Percentiles rank a stretch among this genome's conserved stretches.
phyloP scores from a whole-genome alignment of 35 echinoderm and acorn worm genomes.

The Nesometra sesokonis region DNA sequence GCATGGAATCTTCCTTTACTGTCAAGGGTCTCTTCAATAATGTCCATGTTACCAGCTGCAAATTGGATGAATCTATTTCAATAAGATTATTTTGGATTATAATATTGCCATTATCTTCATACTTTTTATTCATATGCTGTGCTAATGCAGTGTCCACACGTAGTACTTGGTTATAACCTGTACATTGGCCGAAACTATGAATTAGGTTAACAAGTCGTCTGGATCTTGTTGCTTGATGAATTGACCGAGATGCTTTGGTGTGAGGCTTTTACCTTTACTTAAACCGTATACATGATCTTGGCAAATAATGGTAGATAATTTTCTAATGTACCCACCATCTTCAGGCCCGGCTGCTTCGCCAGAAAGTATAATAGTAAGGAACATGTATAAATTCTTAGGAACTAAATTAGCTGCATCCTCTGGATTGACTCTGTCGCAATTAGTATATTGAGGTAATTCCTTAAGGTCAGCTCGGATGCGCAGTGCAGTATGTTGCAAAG shows the following conservation, averaged over 20 bases:
- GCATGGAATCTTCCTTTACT: constrained; percentile 27
- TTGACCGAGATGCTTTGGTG: background rate
- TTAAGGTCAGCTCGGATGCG: too few species aligned
- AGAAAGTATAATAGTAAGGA: background rate
- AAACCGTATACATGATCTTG: too few species aligned
- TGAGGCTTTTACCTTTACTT: too few species aligned
- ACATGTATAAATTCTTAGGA: too few species aligned
- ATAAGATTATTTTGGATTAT: too few species aligned
- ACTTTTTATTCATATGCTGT: background rate
- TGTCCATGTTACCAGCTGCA: constrained; percentile 33
- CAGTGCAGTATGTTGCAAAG: too few species aligned
- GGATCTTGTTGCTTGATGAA: background rate
- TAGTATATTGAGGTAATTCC: too few species aligned
- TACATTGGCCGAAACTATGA: background rate
- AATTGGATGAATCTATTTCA: too few species aligned
- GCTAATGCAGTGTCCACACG: background rate
- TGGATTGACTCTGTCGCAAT: too few species aligned
- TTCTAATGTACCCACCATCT: background rate
- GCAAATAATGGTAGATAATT: background rate
- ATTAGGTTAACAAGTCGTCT: background rate
- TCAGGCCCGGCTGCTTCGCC: background rate
- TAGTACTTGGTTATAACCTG: background rate
- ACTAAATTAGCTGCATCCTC: too few species aligned
- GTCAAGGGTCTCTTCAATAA: constrained; percentile 34
- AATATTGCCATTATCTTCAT: too few species aligned